These are phyloP conservation scores for Chionis minor DNA, from an alignment of 2,113 vertebrate genomes.

Conservation along the genomic window DNA sequence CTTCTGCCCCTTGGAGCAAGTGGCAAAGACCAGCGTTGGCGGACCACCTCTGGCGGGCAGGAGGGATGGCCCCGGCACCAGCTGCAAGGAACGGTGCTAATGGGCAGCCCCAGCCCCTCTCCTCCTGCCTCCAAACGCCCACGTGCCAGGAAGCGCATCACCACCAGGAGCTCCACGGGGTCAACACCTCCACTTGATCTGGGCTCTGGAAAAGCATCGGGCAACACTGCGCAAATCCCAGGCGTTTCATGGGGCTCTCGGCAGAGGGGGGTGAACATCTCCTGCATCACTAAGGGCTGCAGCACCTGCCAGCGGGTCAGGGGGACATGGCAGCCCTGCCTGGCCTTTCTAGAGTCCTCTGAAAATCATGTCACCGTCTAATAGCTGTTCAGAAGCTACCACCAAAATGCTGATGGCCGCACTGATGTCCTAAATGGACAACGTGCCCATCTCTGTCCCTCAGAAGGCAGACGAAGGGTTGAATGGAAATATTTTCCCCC, in stretches of 20 bases:
- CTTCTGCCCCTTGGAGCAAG: not conserved
- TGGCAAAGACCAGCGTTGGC: not conserved
- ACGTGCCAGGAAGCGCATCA: fast-evolving
- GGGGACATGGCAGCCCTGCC: not conserved
- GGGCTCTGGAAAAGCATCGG: not conserved
- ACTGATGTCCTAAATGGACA: fast-evolving
- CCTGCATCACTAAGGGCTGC: not conserved
- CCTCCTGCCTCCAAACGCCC: not conserved
- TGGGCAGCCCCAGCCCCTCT: not conserved
- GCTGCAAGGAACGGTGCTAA: not conserved
- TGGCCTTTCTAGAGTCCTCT: not conserved
- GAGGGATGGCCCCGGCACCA: not conserved
- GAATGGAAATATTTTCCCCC: not conserved
- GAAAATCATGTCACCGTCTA: not conserved
- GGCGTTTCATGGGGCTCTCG: fast-evolving
- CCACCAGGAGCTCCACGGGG: not conserved
- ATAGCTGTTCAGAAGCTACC: not conserved
- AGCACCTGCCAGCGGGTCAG: not conserved
- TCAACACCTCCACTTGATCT: not conserved
- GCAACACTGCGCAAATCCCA: not conserved
- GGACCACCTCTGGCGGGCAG: not conserved
- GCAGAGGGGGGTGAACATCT: not conserved
- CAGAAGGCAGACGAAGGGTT: not conserved
- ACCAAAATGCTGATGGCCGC: not conserved
- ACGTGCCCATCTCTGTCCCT: not conserved